A percentile compares a stretch with the other conserved stretches of the same genome.
phyloP scores from a whole-genome alignment of 2,888 invertebrate genomes.

The Colletes collaris region DNA sequence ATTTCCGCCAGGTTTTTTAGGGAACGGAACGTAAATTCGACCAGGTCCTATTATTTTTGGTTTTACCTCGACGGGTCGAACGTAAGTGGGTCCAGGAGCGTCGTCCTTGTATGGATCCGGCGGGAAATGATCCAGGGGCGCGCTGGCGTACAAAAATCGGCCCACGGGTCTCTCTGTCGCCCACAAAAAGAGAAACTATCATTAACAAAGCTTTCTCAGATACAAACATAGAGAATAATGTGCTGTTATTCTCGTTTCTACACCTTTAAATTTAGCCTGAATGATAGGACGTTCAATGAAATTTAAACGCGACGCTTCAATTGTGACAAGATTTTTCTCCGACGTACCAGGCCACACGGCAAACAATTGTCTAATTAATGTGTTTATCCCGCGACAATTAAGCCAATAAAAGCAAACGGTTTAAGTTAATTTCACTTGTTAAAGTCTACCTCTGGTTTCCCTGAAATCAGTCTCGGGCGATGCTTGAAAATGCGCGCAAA shows the following conservation, averaged over 20 bases:
- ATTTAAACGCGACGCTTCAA: too few relatives aligned
- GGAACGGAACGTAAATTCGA: constrained; percentile 73
- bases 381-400: not conserved
- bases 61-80: constrained; percentile 56
- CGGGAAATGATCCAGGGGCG: constrained; percentile 75
- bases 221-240: too few relatives aligned
- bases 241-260: too few relatives aligned
- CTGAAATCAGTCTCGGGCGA: constrained; percentile 12
- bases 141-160: constrained; percentile 64
- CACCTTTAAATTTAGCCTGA: too few relatives aligned
- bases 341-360: not conserved
- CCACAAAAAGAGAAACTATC: not conserved
- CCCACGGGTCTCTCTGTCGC: constrained; percentile 25
- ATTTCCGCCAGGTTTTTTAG: constrained; percentile 79
- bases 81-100: constrained; percentile 68
- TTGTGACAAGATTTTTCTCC: too few relatives aligned
- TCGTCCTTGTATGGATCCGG: constrained; percentile 77
- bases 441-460: too few relatives aligned
- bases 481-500: constrained; percentile 9
- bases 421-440: constrained; percentile 10
- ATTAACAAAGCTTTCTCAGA: too few relatives aligned
- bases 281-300: too few relatives aligned
- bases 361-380: constrained; percentile 21
- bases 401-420: not conserved
- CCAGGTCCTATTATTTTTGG: constrained; percentile 41